A percentile compares a stretch with the other conserved stretches of the same genome.
phyloP scores from a whole-genome alignment of 2,113 vertebrate species.

The Colinus virginianus region DNA sequence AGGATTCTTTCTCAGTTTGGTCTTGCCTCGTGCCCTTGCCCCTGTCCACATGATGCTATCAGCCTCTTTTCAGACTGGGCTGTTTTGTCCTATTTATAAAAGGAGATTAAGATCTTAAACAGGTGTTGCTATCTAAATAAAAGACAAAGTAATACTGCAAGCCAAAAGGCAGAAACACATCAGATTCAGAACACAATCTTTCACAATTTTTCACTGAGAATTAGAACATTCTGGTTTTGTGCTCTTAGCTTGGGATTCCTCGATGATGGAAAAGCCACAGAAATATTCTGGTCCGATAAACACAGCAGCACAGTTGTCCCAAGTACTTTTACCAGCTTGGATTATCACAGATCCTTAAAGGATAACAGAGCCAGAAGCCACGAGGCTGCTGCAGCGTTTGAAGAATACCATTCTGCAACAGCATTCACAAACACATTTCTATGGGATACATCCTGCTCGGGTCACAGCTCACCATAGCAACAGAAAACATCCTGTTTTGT shows the following conservation, averaged over 20 bases:
- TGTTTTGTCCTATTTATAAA: not conserved
- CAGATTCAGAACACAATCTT: not conserved
- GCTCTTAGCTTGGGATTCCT: not conserved
- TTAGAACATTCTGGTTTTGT: not conserved
- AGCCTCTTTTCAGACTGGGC: not conserved
- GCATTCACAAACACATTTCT: not conserved
- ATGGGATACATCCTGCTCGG: not conserved
- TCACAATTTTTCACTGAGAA: not conserved
- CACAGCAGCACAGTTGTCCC: not conserved
- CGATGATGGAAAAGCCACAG: not conserved
- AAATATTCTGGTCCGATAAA: not conserved
- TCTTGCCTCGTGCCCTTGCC: not conserved
- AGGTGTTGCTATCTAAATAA: not conserved
- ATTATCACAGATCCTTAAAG: not conserved
- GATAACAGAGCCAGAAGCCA: not conserved
- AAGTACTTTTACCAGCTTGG: not conserved
- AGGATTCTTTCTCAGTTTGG: accelerated
- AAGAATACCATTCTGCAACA: not conserved
- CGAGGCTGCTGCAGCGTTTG: not conserved
- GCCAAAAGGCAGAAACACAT: not conserved
- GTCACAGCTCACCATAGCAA: not conserved
- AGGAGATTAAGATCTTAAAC: not conserved
- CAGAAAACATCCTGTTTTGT: not conserved
- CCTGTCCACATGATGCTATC: not conserved
- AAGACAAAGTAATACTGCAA: not conserved